Evolutionary conservation across 1,140 invertebrate genomes (phyloP), one percentile per base, ranked within the genome.

Genomic region (Drosophila sturtevanti): DNA sequence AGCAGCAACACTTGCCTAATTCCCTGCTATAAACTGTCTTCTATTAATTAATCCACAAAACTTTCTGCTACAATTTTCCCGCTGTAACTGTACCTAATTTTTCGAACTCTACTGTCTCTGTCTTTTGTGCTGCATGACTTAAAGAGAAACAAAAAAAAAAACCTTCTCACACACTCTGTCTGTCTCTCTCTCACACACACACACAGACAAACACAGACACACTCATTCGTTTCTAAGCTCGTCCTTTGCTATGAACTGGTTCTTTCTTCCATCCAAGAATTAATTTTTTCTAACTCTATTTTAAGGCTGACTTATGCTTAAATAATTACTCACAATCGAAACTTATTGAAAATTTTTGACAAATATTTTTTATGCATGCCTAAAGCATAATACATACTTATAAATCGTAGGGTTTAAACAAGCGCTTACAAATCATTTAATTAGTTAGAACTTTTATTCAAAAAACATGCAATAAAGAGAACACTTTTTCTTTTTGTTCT

Each of bases 1-100:
- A 62, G 68, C 68, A 63, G 68, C 52, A 73, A 73, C 70, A 71
- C 71, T 73, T 74, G 68, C 48, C 62, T 66, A 24, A 10, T 10
- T 35, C 71, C 51, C 18, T 18, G 27, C 10, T 27, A 18, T 22
- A 6, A 31, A 11, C 55, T 10, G 4, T 22, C 27, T 31, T 31
- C 27, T 31, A 31, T 4, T 31, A 31, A 31, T 6, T 6, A 31
- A 31, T 6, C 7, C 6, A 6, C 27, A 31, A 34, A 37, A 2
- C 34, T 18, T 37, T 44, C 41, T 37, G 14, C 34, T 60, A 14
- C 34, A 37, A 60, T 9, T 21, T 18, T 22, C 58, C 58, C 38
- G 58, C 58, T 18, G 16, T n/a, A 41, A 60, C 35, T 35, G 27
- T 35, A 35, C 54, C 16, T 54, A 27, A 18, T 5, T 54, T 55